Evolutionary conservation across 2,888 invertebrate genomes (phyloP), one percentile per base, ranked within the genome.

Genomic region (Eretmocerus hayati): DNA sequence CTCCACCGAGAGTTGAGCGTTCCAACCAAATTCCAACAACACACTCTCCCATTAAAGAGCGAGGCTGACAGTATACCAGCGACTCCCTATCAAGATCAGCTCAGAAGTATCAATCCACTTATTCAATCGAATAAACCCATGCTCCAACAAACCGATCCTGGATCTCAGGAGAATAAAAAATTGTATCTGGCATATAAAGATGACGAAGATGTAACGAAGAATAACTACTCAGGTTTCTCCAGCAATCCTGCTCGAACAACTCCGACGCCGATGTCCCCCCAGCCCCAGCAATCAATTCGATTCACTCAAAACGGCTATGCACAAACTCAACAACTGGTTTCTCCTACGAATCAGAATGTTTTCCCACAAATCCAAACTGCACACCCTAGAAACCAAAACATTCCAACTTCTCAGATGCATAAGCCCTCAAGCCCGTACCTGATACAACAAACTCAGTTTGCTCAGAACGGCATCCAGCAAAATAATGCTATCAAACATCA

Each of bases 21-120:
- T 5, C 58, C 67, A 0, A 65, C 63, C 3, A 73, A 73, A 42
- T 69, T 71, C 56, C 72, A 72, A 32, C 72, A 72, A 44, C 72
- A 73, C 20, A 56, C 72, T 69, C 49, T 80, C 70, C 69, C 69
- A 0, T 50, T 70, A 21, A 69, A 71, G 51, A 66, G 65, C 41
- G 71, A 71, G 52, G 69, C 66, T 8, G 66, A 69, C 42, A 67
- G 66, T 22, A 50, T 65, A 4, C 67, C 69, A 0, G 65, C 71
- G 2, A 71, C 70, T 8, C 68, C 68, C 0, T 71, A 61, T 45
- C 71, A 71, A 40, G 71, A 71, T 53, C 68, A 69, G 21, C 50
- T 67, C 47, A 61, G 67, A 48, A 68, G 67, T 53, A 63, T 68
- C 6, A 67, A 67, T 58, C 65, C 64, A 21, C 45, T 63, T 42